phyloP scores from a whole-genome alignment of 2,888 invertebrate species.

The Epinotia brunnichana region DNA sequence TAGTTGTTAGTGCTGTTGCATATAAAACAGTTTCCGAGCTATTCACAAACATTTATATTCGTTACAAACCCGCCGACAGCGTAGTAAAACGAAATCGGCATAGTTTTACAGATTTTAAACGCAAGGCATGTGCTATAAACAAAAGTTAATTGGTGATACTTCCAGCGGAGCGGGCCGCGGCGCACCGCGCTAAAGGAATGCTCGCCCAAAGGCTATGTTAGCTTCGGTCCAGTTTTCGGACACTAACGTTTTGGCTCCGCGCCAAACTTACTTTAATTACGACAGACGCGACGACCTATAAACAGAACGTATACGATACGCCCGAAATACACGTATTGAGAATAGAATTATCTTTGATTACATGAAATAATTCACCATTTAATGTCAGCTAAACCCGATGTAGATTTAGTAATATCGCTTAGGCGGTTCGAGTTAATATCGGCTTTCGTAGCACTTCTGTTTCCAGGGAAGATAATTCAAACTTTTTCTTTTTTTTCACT shows the following conservation, averaged over 20 bases:
- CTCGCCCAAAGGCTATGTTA: slow-evolving; percentile 33
- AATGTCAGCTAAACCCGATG: slow-evolving; percentile 2
- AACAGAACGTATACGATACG: slow-evolving; percentile 33
- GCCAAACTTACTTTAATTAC: slow-evolving; percentile 46
- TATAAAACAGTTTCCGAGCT: not conserved
- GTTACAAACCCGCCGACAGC: not conserved
- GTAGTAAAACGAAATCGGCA: slow-evolving; percentile 24
- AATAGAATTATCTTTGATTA: slow-evolving; percentile 18
- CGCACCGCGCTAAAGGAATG: slow-evolving; percentile 39
- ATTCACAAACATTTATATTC: not conserved
- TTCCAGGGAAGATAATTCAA: slow-evolving; percentile 24
- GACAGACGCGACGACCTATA: slow-evolving; percentile 42
- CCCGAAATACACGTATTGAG: slow-evolving; percentile 29
- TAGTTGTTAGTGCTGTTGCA: no score
- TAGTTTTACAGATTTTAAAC: slow-evolving; percentile 17
- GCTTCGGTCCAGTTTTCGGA: slow-evolving; percentile 42
- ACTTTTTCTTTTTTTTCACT: slow-evolving; percentile 22
- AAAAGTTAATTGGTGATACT: slow-evolving; percentile 41
- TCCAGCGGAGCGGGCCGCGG: slow-evolving; percentile 20
- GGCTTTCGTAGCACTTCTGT: slow-evolving; percentile 29
- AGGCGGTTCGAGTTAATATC: slow-evolving; percentile 7
- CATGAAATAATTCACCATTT: slow-evolving; percentile 25
- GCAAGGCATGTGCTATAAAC: slow-evolving; percentile 36
- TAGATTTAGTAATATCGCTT: slow-evolving; percentile 24
- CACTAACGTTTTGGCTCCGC: slow-evolving; percentile 41